These are phyloP conservation scores for Mandrillus leucophaeus DNA, from an alignment of 2,113 vertebrate species.

Conservation along the genomic window DNA sequence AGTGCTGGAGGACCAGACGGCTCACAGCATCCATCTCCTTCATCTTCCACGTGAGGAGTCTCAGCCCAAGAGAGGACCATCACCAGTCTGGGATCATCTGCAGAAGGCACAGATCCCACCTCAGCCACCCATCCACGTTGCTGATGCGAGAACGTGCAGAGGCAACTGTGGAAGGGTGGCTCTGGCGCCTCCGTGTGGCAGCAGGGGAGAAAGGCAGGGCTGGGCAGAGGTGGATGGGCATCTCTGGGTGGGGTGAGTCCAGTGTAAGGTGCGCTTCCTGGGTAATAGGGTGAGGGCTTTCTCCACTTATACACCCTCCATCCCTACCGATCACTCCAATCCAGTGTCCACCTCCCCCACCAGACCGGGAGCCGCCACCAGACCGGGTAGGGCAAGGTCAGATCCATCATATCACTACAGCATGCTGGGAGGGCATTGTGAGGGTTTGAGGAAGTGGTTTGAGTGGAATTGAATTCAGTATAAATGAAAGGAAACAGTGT, in stretches of 20 bases:
- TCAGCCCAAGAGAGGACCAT: background rate
- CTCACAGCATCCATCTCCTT: background rate
- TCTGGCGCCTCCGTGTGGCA: slow-evolving; percentile 53
- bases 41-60: background rate
- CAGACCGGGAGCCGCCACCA: background rate
- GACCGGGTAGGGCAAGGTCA: background rate
- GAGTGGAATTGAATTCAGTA: slow-evolving; percentile 10
- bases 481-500: slow-evolving; percentile 53
- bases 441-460: slow-evolving; percentile 43
- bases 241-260: background rate
- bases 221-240: background rate
- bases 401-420: background rate
- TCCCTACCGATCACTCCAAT: background rate
- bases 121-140: background rate
- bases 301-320: background rate
- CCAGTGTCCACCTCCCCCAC: background rate
- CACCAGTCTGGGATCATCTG: background rate
- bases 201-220: background rate
- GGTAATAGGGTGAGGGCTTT: too few relatives aligned
- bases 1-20: background rate
- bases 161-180: background rate
- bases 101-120: background rate
- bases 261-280: background rate
- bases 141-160: background rate
- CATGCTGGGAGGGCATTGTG: background rate